These are phyloP conservation scores for Gryllus longicercus DNA, from an alignment of 2,888 invertebrate species.

Conservation along the genomic window DNA sequence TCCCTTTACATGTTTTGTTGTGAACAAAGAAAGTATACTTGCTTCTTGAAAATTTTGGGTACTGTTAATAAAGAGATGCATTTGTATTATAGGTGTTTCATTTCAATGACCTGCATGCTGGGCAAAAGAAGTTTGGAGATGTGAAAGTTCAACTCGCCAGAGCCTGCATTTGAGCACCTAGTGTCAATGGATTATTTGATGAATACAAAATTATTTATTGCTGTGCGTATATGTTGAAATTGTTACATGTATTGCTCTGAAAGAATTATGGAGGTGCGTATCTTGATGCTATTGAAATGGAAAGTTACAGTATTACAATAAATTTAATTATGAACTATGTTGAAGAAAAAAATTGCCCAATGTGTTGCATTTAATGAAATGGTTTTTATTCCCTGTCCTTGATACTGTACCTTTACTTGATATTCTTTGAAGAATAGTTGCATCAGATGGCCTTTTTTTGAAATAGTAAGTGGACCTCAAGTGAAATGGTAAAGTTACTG, in stretches of 20 bases:
- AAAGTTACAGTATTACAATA: background rate
- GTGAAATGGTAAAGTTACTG: no score
- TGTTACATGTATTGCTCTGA: slow-evolving; percentile 5
- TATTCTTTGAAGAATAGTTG: no score
- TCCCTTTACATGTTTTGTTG: slow-evolving; percentile 25
- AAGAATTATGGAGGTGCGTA: background rate
- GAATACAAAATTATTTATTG: background rate
- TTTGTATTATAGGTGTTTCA: slow-evolving; percentile 27
- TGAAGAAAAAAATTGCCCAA: no score
- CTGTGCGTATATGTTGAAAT: background rate
- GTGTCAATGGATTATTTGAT: background rate
- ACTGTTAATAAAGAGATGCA: slow-evolving; percentile 36
- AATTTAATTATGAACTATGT: background rate
- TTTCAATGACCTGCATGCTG: background rate
- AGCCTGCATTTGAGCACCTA: slow-evolving; percentile 11
- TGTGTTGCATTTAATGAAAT: no score
- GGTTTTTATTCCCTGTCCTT: no score
- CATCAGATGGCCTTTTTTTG: no score
- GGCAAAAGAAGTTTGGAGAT: slow-evolving; percentile 1
- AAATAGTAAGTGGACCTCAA: no score
- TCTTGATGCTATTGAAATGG: background rate
- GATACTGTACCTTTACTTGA: no score
- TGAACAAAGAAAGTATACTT: slow-evolving; percentile 22
- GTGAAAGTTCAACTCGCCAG: background rate
- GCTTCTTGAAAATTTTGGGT: slow-evolving; percentile 34